These are phyloP conservation scores for Oryzias woworae DNA, from an alignment of 2,113 vertebrate genomes.

Conservation along the genomic window DNA sequence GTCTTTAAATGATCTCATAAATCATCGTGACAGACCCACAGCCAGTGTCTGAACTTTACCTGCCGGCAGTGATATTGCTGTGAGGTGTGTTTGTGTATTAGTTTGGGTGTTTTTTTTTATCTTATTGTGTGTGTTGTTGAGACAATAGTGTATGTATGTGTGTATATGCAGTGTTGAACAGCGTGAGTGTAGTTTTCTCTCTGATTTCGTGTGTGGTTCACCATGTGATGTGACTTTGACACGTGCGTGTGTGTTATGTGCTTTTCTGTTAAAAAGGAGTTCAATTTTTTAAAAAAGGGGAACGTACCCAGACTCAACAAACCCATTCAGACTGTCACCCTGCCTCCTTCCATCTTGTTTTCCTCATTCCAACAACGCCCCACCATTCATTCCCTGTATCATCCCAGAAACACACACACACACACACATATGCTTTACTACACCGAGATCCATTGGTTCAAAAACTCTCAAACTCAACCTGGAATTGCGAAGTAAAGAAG, in stretches of 20 bases:
- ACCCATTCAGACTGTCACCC: conserved; percentile 54
- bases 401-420: conserved; percentile 68
- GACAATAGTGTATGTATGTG: conserved; percentile 4
- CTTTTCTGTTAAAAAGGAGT: conserved; percentile 23
- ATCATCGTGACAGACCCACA: conserved; percentile 7
- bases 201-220: conserved; percentile 46
- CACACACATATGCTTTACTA: conserved; percentile 2
- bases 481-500: conserved; percentile 26
- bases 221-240: conserved; percentile 48
- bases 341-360: conserved; percentile 35
- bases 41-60: conserved; percentile 50
- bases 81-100: conserved; percentile 42
- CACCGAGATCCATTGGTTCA: conserved; percentile 8
- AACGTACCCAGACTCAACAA: conserved; percentile 57
- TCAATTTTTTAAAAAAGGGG: conserved; percentile 62
- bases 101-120: conserved; percentile 31
- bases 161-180: conserved; percentile 13
- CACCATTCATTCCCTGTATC: conserved; percentile 47
- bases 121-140: conserved; percentile 20
- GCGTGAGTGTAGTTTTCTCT: conserved; percentile 14
- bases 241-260: conserved; percentile 36
- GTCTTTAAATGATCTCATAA: no score
- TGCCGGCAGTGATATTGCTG: conserved; percentile 39
- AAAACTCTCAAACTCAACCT: not conserved
- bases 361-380: conserved; percentile 55